Evolutionary conservation across 2,797 vertebrate species (phyloP), one percentile per base, ranked within the genome.

Genomic region (Characodon lateralis): DNA sequence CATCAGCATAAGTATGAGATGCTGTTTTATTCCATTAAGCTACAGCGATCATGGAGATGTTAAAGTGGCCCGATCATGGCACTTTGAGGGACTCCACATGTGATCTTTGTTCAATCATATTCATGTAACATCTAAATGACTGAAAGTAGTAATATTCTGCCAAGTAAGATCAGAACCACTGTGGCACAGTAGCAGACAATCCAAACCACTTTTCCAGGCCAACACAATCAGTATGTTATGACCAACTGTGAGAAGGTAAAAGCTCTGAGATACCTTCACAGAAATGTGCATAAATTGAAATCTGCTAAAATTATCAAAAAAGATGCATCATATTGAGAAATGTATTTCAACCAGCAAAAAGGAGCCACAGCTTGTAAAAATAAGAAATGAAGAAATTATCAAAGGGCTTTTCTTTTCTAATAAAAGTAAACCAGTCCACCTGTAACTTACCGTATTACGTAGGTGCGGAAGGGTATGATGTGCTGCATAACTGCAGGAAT

Each of bases 401-500:
- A n/a, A 5, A 9, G 6, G 4, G 20, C 2, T 55, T 20, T 48
- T 7, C 18, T 50, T 39, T 69, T 41, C 10, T 20, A n/a, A 68
- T 41, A 7, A 5, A 74, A 77, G 18, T 41, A 22, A 46, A 55
- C 0, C 14, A 13, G 24, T 18, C 35, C 41, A 5, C n/a, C 16
- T 41, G 14, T 65, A 74, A 89, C 95, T 96, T 87, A 96, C 98
- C 98, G 97, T 94, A 99, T 99, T 85, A 99, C 98, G 0, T 97
- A 97, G 35, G 97, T 98, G 91, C 98, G 97, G 94, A 99, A 99
- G 70, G 98, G 98, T 90, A 99, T 99, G 93, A 99, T 98, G 92
- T 99, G 98, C 94, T 99, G 98, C 98, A 99, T 99, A 90, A 99
- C 98, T 76, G 98, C 98, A 80, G 98, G 98, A 89, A 99, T 99